Evolutionary conservation across 1,140 invertebrate species (phyloP), one percentile per base, ranked within the genome.

Genomic region (Trinorchestia longiramus): DNA sequence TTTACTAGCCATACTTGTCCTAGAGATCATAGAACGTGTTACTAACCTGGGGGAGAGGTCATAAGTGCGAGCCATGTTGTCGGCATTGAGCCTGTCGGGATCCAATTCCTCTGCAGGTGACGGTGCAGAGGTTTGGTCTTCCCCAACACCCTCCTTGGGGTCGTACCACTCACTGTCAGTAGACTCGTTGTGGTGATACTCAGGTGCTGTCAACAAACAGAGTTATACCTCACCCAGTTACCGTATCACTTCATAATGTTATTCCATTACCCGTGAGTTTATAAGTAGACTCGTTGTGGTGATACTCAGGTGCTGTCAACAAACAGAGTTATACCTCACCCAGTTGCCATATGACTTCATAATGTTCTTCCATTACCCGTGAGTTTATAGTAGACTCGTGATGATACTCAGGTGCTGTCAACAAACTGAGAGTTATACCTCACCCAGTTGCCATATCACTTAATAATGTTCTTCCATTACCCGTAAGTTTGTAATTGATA

Each of bases 11-110:
- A 77, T 36, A 77, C 28, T 77, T 11, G n/a, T 41, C 43, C 28
- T 77, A 90, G n/a, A 90, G 28, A 42, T 90, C 41, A 42, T 15
- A 90, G 4, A 42, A 41, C 28, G 36, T 19, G 88, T 41, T 28
- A 90, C 88, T 42, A 94, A 94, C 92, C 92, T 94, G 36, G 92
- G 92, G 3, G 92, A 42, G 92, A 94, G 92, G 43, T 94, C 92
- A 36, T 94, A 94, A 8, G 92, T 19, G 6, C 92, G 92, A 28
- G 92, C 92, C 92, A 94, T 94, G 92, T 47, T 94, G 92, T 94
- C 92, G 40, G 92, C 41, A 36, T 94, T 94, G 44, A 94, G 92
- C 41, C 11, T 40, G 41, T 94, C 92, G 0, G 40, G 43, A 40
- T 44, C 44, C 43, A 43, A 19, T 11, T 92, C 92, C 11, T 19